phyloP scores from a whole-genome alignment of 1,140 invertebrate species.

The Nylanderia fulva region DNA sequence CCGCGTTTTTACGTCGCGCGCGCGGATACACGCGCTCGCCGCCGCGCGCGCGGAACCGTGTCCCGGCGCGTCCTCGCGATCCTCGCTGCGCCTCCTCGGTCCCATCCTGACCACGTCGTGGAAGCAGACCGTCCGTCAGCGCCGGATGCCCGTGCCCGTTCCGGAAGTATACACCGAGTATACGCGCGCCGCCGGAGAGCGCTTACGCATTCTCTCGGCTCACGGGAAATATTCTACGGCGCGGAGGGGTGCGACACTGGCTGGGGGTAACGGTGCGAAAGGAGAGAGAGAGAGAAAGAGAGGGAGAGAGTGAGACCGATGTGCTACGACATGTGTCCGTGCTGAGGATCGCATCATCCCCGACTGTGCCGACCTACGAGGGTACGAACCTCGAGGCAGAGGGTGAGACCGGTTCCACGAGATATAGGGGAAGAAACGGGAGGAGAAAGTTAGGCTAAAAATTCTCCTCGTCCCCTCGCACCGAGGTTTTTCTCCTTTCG shows the following conservation, averaged over 20 bases:
- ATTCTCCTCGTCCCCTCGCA: conserved; percentile 46
- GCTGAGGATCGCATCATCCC: conserved; percentile 66
- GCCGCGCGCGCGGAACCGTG: conserved; percentile 44
- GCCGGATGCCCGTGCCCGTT: too few species aligned
- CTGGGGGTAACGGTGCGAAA: conserved; percentile 9
- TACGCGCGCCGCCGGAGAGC: neutral
- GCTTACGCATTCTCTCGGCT: conserved; percentile 15
- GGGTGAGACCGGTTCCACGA: conserved; percentile 9
- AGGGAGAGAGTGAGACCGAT: conserved; percentile 43
- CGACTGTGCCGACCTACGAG: conserved; percentile 64
- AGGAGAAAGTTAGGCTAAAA: conserved; percentile 53
- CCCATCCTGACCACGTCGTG: neutral
- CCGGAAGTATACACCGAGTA: too few species aligned
- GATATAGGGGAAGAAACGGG: conserved; percentile 13
- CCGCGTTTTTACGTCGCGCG: conserved; percentile 76
- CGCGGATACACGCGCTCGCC: conserved; percentile 65
- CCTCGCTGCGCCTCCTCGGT: neutral
- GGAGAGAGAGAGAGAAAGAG: neutral
- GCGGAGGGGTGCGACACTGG: conserved; percentile 28
- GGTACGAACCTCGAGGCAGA: conserved; percentile 52
- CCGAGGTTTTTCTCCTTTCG: conserved; percentile 59
- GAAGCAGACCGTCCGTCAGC: neutral
- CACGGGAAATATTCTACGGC: neutral
- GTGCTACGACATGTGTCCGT: conserved; percentile 72
- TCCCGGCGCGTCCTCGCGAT: conserved; percentile 34